Conservation (phyloP, 2,797 vertebrate species). For the Sebastes kiyomatsui region DNA sequence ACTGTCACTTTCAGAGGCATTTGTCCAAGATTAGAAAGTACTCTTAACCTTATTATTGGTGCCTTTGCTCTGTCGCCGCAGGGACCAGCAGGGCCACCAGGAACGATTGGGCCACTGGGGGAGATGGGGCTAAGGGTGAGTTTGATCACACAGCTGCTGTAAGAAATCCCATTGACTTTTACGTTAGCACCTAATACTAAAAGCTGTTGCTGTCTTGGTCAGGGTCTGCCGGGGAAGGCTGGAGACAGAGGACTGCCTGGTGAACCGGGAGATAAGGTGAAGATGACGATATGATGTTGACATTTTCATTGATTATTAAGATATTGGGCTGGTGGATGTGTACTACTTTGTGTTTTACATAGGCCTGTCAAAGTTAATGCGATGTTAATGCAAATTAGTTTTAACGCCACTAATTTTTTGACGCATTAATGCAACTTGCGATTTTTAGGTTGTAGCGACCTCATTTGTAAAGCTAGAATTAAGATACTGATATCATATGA, state of each 20-base stretch:
- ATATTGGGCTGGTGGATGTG: background rate
- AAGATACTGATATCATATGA: too few relatives aligned
- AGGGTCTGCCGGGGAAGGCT: conserved; percentile 76
- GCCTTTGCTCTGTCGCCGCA: conserved; percentile 59
- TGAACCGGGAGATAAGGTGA: conserved; percentile 81
- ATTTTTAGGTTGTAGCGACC: too few relatives aligned
- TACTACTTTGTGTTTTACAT: too few relatives aligned
- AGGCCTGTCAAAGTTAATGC: fast-evolving
- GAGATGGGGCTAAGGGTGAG: conserved; percentile 90
- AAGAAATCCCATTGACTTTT: conserved; percentile 21
- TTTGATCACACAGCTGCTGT: conserved; percentile 35
- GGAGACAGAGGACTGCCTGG: conserved; percentile 75
- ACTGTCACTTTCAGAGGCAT: conserved; percentile 41
- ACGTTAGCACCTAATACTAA: conserved; percentile 19
- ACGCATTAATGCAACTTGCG: too few relatives aligned
- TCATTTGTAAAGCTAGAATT: fast-evolving
- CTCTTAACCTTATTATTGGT: conserved; percentile 44
- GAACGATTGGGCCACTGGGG: conserved; percentile 87
- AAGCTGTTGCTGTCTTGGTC: conserved; percentile 40
- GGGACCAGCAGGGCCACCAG: conserved; percentile 89
- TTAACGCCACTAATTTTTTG: too few relatives aligned
- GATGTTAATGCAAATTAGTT: too few relatives aligned
- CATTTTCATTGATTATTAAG: background rate
- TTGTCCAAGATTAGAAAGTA: conserved; percentile 28
- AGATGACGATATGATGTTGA: background rate